These are phyloP conservation scores for Drosophila ironensis DNA, from an alignment of 1,140 invertebrate species.

Conservation along the genomic window DNA sequence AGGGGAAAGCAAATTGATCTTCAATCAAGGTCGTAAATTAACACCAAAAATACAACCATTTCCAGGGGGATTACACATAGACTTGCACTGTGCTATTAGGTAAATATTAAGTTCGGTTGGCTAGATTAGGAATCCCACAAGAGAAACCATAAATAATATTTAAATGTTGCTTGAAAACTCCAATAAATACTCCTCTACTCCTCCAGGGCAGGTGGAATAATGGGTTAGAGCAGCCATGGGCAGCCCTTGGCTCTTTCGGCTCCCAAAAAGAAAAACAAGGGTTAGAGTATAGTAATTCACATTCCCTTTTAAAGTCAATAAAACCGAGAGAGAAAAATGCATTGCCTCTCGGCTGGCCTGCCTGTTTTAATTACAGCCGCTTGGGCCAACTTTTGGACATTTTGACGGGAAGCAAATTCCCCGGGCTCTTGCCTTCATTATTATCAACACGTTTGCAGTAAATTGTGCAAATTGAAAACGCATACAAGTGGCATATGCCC, in stretches of 20 bases:
- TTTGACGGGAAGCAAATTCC: conserved; percentile 26
- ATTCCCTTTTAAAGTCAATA: too few species aligned
- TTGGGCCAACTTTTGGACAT: conserved; percentile 31
- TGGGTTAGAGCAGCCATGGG: too few species aligned
- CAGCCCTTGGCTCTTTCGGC: too few species aligned
- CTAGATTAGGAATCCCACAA: too few species aligned
- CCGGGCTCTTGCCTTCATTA: conserved; percentile 49
- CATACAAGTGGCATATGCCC: conserved; percentile 51
- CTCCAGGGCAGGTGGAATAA: too few species aligned
- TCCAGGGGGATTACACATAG: neutral
- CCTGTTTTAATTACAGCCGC: conserved; percentile 44
- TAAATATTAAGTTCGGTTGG: too few species aligned
- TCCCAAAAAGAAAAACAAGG: too few species aligned
- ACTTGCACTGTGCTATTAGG: too few species aligned
- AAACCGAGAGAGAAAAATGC: neutral
- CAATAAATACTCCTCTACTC: too few species aligned
- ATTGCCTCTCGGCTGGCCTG: conserved; percentile 7
- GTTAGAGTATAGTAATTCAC: too few species aligned
- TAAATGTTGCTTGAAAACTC: too few species aligned
- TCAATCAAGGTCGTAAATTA: conserved; percentile 68
- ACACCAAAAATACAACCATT: conserved; percentile 10
- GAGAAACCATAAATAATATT: too few species aligned
- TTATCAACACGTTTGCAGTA: conserved; percentile 70
- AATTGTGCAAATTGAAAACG: conserved; percentile 72
- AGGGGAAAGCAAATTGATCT: conserved; percentile 55